A percentile compares a stretch with the other conserved stretches of the same genome.
Conservation (phyloP, 2,888 invertebrate genomes). For the Tinea trinotella region DNA sequence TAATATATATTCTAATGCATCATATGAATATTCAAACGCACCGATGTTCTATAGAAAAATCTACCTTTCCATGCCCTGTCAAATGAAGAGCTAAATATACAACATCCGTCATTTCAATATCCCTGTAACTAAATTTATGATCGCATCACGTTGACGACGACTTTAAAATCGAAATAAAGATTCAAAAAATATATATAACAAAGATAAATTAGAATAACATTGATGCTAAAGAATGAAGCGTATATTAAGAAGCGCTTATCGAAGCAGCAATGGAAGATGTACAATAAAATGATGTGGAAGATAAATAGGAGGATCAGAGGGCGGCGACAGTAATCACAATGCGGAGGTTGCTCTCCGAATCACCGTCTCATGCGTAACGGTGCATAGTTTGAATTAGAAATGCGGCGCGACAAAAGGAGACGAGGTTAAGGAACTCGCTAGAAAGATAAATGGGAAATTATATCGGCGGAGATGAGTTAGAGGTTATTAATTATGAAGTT, state of each 20-base stretch:
- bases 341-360: conserved; percentile 30
- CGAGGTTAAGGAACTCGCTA: conserved; percentile 58
- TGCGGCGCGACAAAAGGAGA: conserved; percentile 51
- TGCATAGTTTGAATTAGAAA: conserved; percentile 61
- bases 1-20: too few species aligned
- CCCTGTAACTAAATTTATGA: conserved; percentile 50
- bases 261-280: conserved; percentile 13
- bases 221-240: neutral
- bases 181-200: neutral
- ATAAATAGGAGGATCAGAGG: conserved; percentile 4
- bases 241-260: neutral
- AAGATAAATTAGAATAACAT: neutral
- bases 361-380: conserved; percentile 46
- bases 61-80: conserved; percentile 51
- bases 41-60: neutral
- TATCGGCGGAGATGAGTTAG: conserved; percentile 65
- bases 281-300: neutral
- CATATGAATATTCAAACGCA: neutral
- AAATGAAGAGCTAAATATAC: conserved; percentile 55
- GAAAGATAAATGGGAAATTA: conserved; percentile 67
- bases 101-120: conserved; percentile 49
- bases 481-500: conserved; percentile 70
- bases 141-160: conserved; percentile 26
- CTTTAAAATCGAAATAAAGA: conserved; percentile 13
- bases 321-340: conserved; percentile 27